Evolutionary conservation across 2,888 invertebrate species (phyloP), one percentile per base, ranked within the genome.

Genomic region (Notocelia uddmanniana): DNA sequence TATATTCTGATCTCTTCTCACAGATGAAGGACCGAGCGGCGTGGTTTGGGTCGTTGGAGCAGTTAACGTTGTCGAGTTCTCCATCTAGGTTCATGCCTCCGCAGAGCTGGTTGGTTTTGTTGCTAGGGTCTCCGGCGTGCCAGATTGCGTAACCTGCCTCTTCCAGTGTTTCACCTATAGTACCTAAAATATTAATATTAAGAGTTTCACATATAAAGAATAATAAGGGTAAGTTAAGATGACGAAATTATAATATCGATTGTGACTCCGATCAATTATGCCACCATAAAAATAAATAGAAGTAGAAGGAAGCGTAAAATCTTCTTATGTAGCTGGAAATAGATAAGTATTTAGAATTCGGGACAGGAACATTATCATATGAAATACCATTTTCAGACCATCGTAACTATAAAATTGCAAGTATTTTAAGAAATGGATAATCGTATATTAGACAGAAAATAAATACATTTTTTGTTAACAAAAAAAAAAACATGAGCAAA

Each of bases 111-210:
- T 31, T 8, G 2, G 31, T 55, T 9, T n/a, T 18, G 10, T 55
- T 55, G 31, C 31, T 55, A 9, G 55, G 55, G 8, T 55, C 55
- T 26, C 55, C 55, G 9, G n/a, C 15, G 3, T 55, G 26, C 55
- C 55, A 55, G 2, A 26, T 55, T n/a, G 26, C 55, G 15, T 55
- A 55, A 9, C 55, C 55, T 9, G 55, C 55, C 6, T 21, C 55
- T 15, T 55, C 26, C 55, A 55, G 10, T 10, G 55, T 55, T 55
- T 55, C 31, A 55, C 55, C 55, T 55, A n/a, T n/a, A 10, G 31
- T 55, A 26, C n/a, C n/a, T 9, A 26, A 31, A 15, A 18, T 31
- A 15, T 55, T 15, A 9, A 0, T n/a, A 18, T 50, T 13, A 3
- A 41, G 13, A 41, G 3, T 41, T 13, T 15, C 13, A 41, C 5